A percentile compares a stretch with the other conserved stretches of the same genome.
phyloP scores from a whole-genome alignment of 2,888 invertebrate species.

The Alcis repandata region DNA sequence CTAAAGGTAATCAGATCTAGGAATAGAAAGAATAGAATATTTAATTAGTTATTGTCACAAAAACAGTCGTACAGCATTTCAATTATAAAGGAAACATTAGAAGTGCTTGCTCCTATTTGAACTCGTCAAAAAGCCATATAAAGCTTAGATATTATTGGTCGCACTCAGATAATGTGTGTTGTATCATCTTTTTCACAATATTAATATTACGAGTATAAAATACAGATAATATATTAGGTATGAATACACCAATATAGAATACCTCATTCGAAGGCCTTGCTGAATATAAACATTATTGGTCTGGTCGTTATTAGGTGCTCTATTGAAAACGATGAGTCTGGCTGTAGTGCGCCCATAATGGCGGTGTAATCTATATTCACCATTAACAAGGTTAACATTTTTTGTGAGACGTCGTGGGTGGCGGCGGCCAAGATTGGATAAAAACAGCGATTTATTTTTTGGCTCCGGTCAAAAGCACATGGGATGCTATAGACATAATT shows the following conservation, averaged over 20 bases:
- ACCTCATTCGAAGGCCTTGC: background rate
- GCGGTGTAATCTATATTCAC: conserved; percentile 16
- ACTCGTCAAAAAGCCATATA: no score
- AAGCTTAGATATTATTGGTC: no score
- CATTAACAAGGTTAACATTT: conserved; percentile 28
- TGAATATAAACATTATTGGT: background rate
- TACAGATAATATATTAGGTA: no score
- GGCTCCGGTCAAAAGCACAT: conserved; percentile 4
- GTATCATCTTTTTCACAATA: no score
- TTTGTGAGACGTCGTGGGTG: conserved; percentile 33
- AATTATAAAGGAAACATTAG: no score
- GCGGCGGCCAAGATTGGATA: conserved; percentile 12
- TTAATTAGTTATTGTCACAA: no score
- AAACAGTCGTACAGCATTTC: no score
- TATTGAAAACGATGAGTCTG: conserved; percentile 11
- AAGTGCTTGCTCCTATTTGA: no score
- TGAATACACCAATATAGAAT: background rate
- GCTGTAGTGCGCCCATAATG: background rate
- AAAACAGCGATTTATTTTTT: conserved; percentile 29
- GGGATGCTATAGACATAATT: background rate
- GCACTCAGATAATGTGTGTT: no score
- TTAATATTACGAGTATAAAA: no score
- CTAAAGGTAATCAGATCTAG: background rate
- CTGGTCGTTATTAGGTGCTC: background rate
- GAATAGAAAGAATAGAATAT: no score